Conservation (phyloP, 2,113 vertebrate species). For the Mugil cephalus region DNA sequence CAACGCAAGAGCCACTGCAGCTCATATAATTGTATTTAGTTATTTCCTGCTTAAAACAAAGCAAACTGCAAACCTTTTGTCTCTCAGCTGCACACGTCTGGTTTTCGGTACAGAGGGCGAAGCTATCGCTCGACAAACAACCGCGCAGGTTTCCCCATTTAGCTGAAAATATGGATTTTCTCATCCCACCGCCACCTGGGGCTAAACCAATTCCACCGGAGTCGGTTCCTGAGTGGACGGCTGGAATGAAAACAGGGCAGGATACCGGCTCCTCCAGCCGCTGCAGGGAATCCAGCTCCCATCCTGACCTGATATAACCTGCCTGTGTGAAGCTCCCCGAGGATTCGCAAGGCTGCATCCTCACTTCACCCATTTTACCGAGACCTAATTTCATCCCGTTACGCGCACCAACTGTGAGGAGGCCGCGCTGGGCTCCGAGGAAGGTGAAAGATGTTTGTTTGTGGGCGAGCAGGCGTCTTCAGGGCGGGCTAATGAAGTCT, state of each 20-base stretch:
- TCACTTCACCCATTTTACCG: slow-evolving; percentile 36
- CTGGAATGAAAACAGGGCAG: slow-evolving; percentile 52
- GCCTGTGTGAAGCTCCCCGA: neutral
- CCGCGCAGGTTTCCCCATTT: slow-evolving; percentile 41
- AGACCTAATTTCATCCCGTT: slow-evolving; percentile 40
- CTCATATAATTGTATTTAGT: fast-evolving
- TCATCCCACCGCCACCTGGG: slow-evolving; percentile 42
- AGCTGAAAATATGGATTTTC: slow-evolving; percentile 62
- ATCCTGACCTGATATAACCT: slow-evolving; percentile 63
- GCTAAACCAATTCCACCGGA: slow-evolving; percentile 60
- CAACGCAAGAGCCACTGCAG: slow-evolving; percentile 2
- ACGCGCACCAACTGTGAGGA: slow-evolving; percentile 15
- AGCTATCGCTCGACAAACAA: slow-evolving; percentile 31
- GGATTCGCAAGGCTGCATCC: slow-evolving; percentile 13
- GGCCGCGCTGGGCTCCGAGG: slow-evolving; percentile 19
- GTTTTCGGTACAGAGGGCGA: slow-evolving; percentile 16
- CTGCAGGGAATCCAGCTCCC: slow-evolving; percentile 57
- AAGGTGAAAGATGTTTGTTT: slow-evolving; percentile 46
- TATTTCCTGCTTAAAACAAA: slow-evolving; percentile 10
- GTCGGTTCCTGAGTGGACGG: slow-evolving; percentile 18
- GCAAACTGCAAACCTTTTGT: slow-evolving; percentile 33
- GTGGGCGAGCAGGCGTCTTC: slow-evolving; percentile 8
- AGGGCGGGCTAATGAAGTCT: slow-evolving; percentile 37
- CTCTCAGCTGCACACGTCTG: slow-evolving; percentile 25
- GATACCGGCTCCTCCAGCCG: slow-evolving; percentile 19